Base-by-base conservation (phyloP, 2,888 invertebrate species). In the Andricus quercusramuli region DNA sequence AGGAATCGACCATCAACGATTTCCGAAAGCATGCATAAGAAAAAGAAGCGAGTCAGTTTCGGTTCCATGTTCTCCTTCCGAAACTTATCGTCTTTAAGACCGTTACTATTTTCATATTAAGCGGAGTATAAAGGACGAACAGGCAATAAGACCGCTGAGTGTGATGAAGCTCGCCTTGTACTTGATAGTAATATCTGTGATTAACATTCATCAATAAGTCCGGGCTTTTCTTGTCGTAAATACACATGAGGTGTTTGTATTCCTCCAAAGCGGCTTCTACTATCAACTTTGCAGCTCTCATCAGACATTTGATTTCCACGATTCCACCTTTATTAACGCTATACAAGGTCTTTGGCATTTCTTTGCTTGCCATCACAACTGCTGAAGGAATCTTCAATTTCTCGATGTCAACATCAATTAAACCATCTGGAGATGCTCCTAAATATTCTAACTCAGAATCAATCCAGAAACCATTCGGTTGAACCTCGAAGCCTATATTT, bases 261-360 rank as follows among this genome's bases (percentile, higher is more conserved):
- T 59, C 13, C n/a, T n/a, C 37, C 17, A 85, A 74, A 22, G 84
- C 83, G 3, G 78, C 67, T 47, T 82, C 65, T 13, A 83, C 44
- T 25, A 82, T 84, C 2, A 79, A 29, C 37, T 86, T 79, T n/a
- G 67, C 32, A 17, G 83, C 86, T 17, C 80, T 80, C n/a, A 74
- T 78, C 0, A 85, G 85, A 78, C 86, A 87, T 79, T 87, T 87
- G 0, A 87, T 81, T 79, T 87, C 86, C 6, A 87, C 79, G 56
- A 87, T 83, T 8, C 81, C 83, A 70, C 25, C 67, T 5, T 15
- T 22, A 13, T 9, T 2, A 44, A 41, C 15, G 13, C 0, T 6
- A 5, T 67, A 44, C 6, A 11, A 11, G 3, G 41, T 13, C 20
- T 6, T 4, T 8, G n/a, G 67, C 22, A 37, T 67, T 22, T 44